Evolutionary conservation across 2,113 vertebrate genomes (phyloP).

Genomic region (Seriola rivoliana): DNA sequence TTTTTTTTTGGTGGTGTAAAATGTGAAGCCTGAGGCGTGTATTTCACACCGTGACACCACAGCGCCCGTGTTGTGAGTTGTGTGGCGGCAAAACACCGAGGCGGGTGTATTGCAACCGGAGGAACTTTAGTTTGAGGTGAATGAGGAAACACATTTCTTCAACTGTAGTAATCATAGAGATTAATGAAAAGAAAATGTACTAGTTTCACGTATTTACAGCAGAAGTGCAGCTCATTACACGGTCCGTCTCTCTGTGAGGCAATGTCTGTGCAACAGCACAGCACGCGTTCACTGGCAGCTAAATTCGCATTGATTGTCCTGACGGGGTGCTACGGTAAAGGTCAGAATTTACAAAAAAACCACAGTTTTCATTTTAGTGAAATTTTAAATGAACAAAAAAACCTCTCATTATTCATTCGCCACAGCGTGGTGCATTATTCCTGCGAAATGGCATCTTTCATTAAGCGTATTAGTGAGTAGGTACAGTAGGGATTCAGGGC

Average conservation of each 20-base stretch:
- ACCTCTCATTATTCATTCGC: constrained; percentile 11
- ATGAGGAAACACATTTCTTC: constrained; percentile 33
- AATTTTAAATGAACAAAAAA: constrained; percentile 22
- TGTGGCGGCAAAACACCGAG: background rate
- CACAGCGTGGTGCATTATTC: background rate
- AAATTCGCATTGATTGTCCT: background rate
- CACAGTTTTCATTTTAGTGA: background rate
- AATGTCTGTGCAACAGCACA: background rate
- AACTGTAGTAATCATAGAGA: constrained; percentile 34
- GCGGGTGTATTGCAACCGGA: background rate
- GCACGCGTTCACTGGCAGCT: background rate
- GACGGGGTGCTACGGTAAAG: background rate
- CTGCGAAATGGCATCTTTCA: background rate
- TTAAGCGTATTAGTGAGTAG: background rate
- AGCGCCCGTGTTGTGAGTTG: background rate
- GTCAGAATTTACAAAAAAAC: background rate
- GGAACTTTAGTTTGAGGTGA: constrained; percentile 21
- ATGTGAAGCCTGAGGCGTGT: constrained; percentile 26
- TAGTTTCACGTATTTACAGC: constrained; percentile 2
- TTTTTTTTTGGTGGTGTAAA: constrained; percentile 26
- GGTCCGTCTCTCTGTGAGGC: constrained; percentile 13
- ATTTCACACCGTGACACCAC: constrained; percentile 31
- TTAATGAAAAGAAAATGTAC: constrained; percentile 24
- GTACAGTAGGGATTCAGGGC: background rate
- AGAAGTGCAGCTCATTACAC: constrained; percentile 5